Evolutionary conservation across 1,140 invertebrate species (phyloP), one percentile per base, ranked within the genome.

Genomic region (Hormaphis cornu): DNA sequence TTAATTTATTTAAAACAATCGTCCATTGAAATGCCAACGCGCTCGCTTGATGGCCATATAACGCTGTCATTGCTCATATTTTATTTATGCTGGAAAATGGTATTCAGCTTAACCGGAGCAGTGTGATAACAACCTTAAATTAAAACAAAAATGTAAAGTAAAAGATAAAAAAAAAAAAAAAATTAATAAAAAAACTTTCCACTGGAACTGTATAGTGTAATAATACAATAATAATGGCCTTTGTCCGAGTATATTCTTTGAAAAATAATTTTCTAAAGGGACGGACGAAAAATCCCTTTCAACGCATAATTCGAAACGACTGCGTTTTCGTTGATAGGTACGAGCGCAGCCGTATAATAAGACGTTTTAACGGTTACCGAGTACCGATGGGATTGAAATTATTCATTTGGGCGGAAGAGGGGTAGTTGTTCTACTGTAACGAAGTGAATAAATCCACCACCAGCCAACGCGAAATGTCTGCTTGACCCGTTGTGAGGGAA

Each of bases 171-270:
- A n/a, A n/a, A n/a, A n/a, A n/a, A n/a, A n/a, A n/a, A 56, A 56
- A 6, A 56, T 22, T 6, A 35, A 56, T 30, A 50, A 53, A 37
- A 40, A 58, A 58, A 58, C 33, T 37, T 40, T 58, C n/a, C 2
- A 24, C 22, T 40, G 0, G 5, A 58, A 58, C 35, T n/a, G n/a
- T n/a, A n/a, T n/a, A n/a, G n/a, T n/a, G n/a, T n/a, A n/a, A n/a
- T n/a, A n/a, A 24, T 40, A 54, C 20, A 40, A n/a, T 2, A 37
- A 58, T 40, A 58, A 58, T 40, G 54, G 35, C 7, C 33, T 40
- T 58, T 58, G 54, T 58, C 20, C 37, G 54, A 37, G 54, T 37
- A 24, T 58, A 37, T 40, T 37, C 54, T 58, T 58, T 37, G 33
- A 58, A 58, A 58, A 24, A 37, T 24, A 58, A 37, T 58, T 58